phyloP scores from a whole-genome alignment of 2,797 vertebrate genomes.

The Petrocephalus sullivani region DNA sequence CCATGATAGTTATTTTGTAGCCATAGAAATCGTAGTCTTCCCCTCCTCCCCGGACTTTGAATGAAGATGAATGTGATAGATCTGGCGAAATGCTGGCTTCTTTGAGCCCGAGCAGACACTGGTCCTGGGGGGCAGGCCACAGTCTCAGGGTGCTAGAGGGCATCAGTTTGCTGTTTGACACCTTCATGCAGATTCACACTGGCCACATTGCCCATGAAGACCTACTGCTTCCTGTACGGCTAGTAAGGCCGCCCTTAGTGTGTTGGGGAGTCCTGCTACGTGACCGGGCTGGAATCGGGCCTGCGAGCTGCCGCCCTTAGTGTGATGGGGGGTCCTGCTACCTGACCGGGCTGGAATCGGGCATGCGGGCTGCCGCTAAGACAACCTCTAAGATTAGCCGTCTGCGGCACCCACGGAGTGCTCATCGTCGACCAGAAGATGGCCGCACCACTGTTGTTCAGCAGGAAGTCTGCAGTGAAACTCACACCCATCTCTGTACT shows the following conservation, averaged over 20 bases:
- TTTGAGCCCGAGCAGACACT: slow-evolving; percentile 33
- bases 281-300: slow-evolving; percentile 28
- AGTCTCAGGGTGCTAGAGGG: slow-evolving; percentile 39
- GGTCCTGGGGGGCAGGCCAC: background rate
- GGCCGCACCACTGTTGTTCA: background rate
- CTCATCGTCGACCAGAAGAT: background rate
- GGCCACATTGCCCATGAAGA: background rate
- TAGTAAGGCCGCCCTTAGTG: slow-evolving; percentile 22
- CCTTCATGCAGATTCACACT: background rate
- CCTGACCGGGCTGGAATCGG: slow-evolving; percentile 27
- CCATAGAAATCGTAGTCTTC: background rate
- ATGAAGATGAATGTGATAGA: slow-evolving; percentile 37
- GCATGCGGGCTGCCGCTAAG: slow-evolving; percentile 12
- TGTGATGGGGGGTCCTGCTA: slow-evolving; percentile 27
- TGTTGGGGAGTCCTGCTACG: slow-evolving; percentile 26
- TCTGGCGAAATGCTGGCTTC: slow-evolving; percentile 27
- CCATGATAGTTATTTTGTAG: background rate
- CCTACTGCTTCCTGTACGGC: slow-evolving; percentile 22
- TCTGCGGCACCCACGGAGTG: background rate
- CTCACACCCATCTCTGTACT: background rate
- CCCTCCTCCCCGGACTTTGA: background rate
- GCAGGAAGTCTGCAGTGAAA: background rate
- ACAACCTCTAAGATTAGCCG: background rate
- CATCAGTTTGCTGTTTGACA: slow-evolving; percentile 39
- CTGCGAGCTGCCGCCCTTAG: slow-evolving; percentile 1